Evolutionary conservation across 1,140 invertebrate genomes (phyloP).

Genomic region (Hylaeus anthracinus): DNA sequence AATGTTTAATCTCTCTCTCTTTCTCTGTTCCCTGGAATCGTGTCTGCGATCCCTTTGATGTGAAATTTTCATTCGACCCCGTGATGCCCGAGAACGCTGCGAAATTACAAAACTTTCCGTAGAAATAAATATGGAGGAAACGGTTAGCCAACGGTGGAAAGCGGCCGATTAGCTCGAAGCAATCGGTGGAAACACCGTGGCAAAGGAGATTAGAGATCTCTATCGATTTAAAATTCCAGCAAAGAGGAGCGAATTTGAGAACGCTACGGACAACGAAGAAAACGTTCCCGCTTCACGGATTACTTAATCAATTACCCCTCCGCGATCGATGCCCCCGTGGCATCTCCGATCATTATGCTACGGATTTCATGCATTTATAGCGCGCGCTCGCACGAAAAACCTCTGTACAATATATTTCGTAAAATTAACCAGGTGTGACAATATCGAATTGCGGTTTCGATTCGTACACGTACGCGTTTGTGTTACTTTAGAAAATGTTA

Average conservation of each 20-base stretch:
- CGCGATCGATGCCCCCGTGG: constrained; percentile 8
- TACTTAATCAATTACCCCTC: constrained; percentile 7
- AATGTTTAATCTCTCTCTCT: not conserved
- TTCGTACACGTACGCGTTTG: too few relatives aligned
- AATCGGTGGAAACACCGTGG: not conserved
- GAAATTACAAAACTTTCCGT: constrained; percentile 3
- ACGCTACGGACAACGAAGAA: not conserved
- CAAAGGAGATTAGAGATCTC: not conserved
- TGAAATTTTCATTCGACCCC: not conserved
- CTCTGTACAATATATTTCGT: too few relatives aligned
- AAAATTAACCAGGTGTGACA: too few relatives aligned
- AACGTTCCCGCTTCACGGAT: constrained; percentile 6
- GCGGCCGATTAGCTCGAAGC: too few relatives aligned
- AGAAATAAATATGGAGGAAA: not conserved
- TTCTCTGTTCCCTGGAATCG: not conserved
- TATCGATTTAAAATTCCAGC: not conserved
- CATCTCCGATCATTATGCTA: too few relatives aligned
- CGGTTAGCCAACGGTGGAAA: not conserved
- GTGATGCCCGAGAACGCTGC: not conserved
- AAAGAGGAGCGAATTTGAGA: not conserved
- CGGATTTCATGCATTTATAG: too few relatives aligned
- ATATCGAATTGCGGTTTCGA: too few relatives aligned
- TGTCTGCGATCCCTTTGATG: not conserved
- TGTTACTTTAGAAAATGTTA: too few relatives aligned
- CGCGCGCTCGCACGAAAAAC: too few relatives aligned